Evolutionary conservation across 2,888 invertebrate genomes (phyloP), one percentile per base, ranked within the genome.

Genomic region (Coecobrya sp.): DNA sequence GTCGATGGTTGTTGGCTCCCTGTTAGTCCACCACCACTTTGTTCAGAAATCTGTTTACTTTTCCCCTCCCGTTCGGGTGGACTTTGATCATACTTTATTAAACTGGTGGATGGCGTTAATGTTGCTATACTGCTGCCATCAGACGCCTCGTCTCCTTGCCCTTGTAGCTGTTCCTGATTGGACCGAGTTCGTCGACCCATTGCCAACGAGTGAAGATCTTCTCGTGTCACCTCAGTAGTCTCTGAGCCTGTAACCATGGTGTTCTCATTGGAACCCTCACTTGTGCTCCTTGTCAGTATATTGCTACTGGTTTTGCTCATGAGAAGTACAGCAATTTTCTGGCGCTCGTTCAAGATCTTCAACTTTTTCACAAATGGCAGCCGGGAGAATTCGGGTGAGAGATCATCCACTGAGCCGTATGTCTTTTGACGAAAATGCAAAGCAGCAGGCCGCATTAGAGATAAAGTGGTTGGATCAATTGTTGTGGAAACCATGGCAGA

Each of bases 281-380:
- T 98, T 91, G 98, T 97, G 95, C 98, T 98, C 93, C 98, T 96
- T 92, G 97, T 97, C 95, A 97, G 97, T 36, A 98, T 97, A 13
- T 97, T 97, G 45, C 91, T 93, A 13, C 92, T 86, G 4, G 92
- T 87, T 89, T 94, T 94, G 49, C 92, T 93, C 68, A 93, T 82
- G n/a, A 95, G 92, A 73, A 98, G 96, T 95, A 98, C 98, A 49
- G 97, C 98, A 93, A 98, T 96, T 96, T 98, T 98, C 95, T 98
- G 98, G 11, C 98, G 96, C 96, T 98, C 98, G 95, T 98, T 98
- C 76, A 98, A 96, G 95, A 98, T 98, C 96, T 98, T 98, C 81
- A 98, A 96, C 95, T 98, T 98, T 96, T 98, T 98, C 0, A 98
- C 98, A 95, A 98, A 98, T 0, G 98, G 98, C 92, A 98, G 96